Evolutionary conservation across 2,888 invertebrate species (phyloP).

Genomic region (Epicampocera succincta): DNA sequence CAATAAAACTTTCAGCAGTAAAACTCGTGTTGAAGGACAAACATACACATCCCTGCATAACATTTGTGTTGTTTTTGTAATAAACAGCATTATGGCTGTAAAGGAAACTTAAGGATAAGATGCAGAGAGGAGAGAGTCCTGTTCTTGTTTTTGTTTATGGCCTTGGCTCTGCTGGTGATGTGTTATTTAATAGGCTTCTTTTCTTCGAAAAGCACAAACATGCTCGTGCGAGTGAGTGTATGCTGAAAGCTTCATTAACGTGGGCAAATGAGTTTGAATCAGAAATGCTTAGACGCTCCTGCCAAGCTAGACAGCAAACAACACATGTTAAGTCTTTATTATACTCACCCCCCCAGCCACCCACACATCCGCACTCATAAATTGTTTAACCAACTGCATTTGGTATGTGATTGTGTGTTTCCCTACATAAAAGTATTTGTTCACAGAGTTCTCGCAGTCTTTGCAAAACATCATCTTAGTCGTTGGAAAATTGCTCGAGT

Average conservation of each 20-base stretch:
- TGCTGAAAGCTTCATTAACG: background rate
- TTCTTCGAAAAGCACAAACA: background rate
- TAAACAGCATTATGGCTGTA: background rate
- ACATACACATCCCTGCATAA: background rate
- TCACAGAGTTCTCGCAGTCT: background rate
- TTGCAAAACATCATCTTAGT: conserved; percentile 23
- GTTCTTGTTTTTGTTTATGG: conserved; percentile 7
- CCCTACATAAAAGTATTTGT: background rate
- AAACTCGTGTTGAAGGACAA: conserved; percentile 22
- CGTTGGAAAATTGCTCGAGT: conserved; percentile 1
- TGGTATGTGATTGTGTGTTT: background rate
- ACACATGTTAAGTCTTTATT: conserved; percentile 58
- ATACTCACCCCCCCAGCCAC: no score
- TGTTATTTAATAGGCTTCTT: conserved; percentile 64
- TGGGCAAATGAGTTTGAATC: background rate
- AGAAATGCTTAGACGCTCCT: background rate
- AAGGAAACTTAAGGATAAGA: background rate
- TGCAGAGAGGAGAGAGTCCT: background rate
- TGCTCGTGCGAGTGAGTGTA: no score
- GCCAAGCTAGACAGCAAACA: conserved; percentile 39
- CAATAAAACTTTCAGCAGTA: conserved; percentile 44
- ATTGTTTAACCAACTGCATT: conserved; percentile 29
- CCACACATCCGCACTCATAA: background rate
- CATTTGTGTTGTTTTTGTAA: background rate
- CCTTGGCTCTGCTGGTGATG: conserved; percentile 51